A percentile compares a stretch with the other conserved stretches of the same genome.
These are phyloP conservation scores for Eurois occulta DNA, from an alignment of 2,888 invertebrate species.

Conservation along the genomic window DNA sequence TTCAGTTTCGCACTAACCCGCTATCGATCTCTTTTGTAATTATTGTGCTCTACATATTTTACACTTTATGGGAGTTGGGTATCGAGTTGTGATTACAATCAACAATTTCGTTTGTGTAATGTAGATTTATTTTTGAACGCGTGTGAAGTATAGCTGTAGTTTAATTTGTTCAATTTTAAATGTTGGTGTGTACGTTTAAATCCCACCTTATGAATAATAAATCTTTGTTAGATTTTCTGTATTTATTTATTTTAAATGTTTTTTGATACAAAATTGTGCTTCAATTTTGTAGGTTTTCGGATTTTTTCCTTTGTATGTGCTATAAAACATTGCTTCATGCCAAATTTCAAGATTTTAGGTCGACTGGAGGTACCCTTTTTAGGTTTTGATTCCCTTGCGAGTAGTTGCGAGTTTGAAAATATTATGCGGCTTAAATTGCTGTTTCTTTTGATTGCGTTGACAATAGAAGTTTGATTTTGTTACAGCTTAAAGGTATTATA, in stretches of 20 bases:
- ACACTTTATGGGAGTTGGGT: slow-evolving; percentile 59
- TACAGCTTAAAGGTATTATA: too few relatives aligned
- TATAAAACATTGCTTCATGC: too few relatives aligned
- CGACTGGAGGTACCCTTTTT: too few relatives aligned
- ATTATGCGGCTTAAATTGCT: too few relatives aligned
- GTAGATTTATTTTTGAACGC: slow-evolving; percentile 50
- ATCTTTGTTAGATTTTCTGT: background rate
- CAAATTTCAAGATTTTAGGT: too few relatives aligned
- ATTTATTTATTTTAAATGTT: background rate
- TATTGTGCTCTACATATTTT: slow-evolving; percentile 65
- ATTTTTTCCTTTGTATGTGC: too few relatives aligned
- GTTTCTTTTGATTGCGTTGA: too few relatives aligned
- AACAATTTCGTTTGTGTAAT: slow-evolving; percentile 51
- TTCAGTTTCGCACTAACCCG: slow-evolving; percentile 57
- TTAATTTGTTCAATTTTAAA: slow-evolving; percentile 26
- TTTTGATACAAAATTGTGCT: background rate
- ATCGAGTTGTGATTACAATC: slow-evolving; percentile 59
- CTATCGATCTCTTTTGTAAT: slow-evolving; percentile 64
- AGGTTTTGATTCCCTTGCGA: too few relatives aligned
- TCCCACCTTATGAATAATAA: slow-evolving; percentile 5
- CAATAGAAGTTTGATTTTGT: too few relatives aligned
- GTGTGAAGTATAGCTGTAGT: slow-evolving; percentile 9
- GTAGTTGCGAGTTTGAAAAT: too few relatives aligned
- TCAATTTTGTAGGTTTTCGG: too few relatives aligned
- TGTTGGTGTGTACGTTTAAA: background rate